Conservation (phyloP, 1,140 invertebrate genomes). For the Ganaspis sp. region DNA sequence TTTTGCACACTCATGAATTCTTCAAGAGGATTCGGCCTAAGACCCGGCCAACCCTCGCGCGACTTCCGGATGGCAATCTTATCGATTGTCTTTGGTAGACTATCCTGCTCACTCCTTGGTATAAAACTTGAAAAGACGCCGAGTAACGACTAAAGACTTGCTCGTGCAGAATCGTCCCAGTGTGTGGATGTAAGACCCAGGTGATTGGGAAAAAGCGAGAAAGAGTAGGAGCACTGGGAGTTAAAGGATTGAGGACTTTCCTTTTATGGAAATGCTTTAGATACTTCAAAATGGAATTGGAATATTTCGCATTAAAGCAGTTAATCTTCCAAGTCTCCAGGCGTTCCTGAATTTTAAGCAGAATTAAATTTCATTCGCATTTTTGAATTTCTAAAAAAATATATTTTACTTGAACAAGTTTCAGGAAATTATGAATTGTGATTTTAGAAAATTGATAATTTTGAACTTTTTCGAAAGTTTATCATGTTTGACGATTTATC, state of each 20-base stretch:
- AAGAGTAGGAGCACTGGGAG: not conserved
- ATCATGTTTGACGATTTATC: too few species aligned
- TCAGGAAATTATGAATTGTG: too few species aligned
- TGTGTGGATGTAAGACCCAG: slow-evolving; percentile 13
- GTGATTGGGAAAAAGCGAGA: slow-evolving; percentile 18
- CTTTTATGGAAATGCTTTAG: slow-evolving; percentile 26
- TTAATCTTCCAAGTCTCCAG: not conserved
- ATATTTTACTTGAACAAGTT: too few species aligned
- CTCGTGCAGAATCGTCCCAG: slow-evolving; percentile 52
- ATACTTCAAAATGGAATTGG: slow-evolving; percentile 20
- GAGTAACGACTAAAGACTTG: slow-evolving; percentile 59
- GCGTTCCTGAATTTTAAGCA: not conserved
- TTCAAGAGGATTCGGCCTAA: slow-evolving; percentile 44
- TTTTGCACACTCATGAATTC: slow-evolving; percentile 45
- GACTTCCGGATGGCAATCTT: slow-evolving; percentile 60
- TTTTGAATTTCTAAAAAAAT: slow-evolving; percentile 37
- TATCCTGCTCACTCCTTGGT: slow-evolving; percentile 29
- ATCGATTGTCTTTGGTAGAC: slow-evolving; percentile 67
- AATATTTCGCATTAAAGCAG: slow-evolving; percentile 9
- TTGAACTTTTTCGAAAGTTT: too few species aligned
- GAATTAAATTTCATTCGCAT: not conserved
- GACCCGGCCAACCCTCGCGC: slow-evolving; percentile 38
- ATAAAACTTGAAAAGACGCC: slow-evolving; percentile 34
- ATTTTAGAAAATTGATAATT: too few species aligned
- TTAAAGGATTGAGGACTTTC: slow-evolving; percentile 42